These are phyloP conservation scores for Bufo bufo DNA, from an alignment of 2,113 vertebrate species.

Conservation along the genomic window DNA sequence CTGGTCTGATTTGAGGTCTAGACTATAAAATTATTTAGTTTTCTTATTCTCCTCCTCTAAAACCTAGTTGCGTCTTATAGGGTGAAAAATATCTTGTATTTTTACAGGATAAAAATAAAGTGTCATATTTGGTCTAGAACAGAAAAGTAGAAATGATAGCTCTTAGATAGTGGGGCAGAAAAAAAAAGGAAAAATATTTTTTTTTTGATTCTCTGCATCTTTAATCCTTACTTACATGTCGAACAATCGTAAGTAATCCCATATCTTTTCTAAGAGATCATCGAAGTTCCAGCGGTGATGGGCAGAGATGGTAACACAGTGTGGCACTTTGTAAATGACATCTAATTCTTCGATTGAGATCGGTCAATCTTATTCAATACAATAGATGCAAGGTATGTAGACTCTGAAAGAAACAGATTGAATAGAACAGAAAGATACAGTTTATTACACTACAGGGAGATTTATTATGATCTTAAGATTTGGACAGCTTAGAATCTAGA, in stretches of 20 bases:
- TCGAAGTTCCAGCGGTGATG: conserved; percentile 99
- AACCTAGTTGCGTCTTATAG: no score
- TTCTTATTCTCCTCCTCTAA: no score
- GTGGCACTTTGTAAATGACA: conserved; percentile 97
- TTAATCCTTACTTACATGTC: conserved; percentile 84
- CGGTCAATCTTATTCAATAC: conserved; percentile 98
- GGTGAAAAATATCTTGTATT: no score
- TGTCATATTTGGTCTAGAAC: no score
- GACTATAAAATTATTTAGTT: no score
- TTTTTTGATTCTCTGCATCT: neutral
- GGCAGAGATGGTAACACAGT: conserved; percentile 97
- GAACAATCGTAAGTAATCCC: conserved; percentile 93
- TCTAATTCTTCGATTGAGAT: conserved; percentile 98
- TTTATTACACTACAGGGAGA: neutral
- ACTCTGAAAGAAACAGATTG: conserved; percentile 74
- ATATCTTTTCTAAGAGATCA: conserved; percentile 93
- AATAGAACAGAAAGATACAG: neutral
- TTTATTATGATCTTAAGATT: no score
- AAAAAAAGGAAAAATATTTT: no score
- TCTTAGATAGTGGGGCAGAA: no score
- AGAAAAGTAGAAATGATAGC: no score
- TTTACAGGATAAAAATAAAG: no score
- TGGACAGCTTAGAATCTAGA: no score
- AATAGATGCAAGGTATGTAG: conserved; percentile 95
- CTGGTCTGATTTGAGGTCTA: no score